These are phyloP conservation scores for Oncorhynchus kisutch DNA, from an alignment of 2,113 vertebrate species.

Conservation along the genomic window DNA sequence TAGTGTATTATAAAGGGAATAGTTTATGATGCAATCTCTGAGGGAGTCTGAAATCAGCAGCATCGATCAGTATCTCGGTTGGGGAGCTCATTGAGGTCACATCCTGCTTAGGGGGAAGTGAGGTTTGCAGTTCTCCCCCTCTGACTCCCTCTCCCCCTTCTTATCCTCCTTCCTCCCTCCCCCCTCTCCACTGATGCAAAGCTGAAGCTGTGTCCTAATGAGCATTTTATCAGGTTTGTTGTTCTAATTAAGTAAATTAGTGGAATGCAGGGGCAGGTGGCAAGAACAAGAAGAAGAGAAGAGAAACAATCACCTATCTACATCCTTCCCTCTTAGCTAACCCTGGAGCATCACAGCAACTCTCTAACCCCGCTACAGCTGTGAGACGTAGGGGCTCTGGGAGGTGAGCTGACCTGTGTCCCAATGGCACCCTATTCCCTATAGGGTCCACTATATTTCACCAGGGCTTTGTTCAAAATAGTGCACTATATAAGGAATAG, in stretches of 20 bases:
- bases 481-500: too few species aligned
- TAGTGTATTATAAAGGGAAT: not conserved
- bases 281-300: constrained; percentile 28
- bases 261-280: constrained; percentile 59
- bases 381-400: not conserved
- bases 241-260: constrained; percentile 54
- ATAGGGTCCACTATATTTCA: not conserved
- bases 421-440: too few species aligned
- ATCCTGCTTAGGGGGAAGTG: not conserved
- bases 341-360: constrained; percentile 6
- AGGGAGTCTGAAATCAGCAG: not conserved
- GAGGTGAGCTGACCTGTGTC: not conserved
- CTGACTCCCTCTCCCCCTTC: not conserved
- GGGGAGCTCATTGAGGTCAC: not conserved
- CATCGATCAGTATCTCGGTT: not conserved
- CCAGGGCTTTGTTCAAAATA: too few species aligned
- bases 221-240: constrained; percentile 52
- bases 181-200: constrained; percentile 13
- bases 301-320: constrained; percentile 22
- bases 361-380: not conserved
- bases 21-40: too few species aligned
- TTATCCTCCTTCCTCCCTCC: not conserved
- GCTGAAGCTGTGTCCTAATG: constrained; percentile 43
- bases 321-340: constrained; percentile 10
- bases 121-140: not conserved